Evolutionary conservation across 2,113 vertebrate species (phyloP).

Genomic region (Etia nguti): DNA sequence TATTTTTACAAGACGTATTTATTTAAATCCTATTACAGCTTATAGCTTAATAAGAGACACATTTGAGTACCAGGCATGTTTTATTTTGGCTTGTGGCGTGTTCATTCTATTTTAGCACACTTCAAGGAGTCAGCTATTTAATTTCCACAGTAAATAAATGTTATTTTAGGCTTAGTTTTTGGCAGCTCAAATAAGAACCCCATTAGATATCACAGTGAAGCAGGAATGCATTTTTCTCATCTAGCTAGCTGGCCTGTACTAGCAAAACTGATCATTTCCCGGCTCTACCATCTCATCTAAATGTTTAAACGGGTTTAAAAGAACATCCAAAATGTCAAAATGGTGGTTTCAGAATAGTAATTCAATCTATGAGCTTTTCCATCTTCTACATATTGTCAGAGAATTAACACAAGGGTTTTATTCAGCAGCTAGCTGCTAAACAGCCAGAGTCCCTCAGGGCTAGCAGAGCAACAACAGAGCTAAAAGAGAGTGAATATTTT

Average conservation of each 20-base stretch:
- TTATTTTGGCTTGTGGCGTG: not conserved
- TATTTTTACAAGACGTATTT: not conserved
- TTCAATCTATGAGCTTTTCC: not conserved
- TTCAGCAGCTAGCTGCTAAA: not conserved
- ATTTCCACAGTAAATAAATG: not conserved
- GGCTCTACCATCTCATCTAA: not conserved
- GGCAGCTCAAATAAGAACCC: not conserved
- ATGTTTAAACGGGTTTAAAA: not conserved
- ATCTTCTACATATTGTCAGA: not conserved
- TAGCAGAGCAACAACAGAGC: not conserved
- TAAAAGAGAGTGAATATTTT: not conserved
- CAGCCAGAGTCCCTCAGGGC: not conserved
- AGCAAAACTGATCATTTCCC: not conserved
- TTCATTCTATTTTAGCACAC: not conserved
- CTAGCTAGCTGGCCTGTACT: not conserved
- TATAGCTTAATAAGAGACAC: not conserved
- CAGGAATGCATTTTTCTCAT: not conserved
- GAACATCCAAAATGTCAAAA: not conserved
- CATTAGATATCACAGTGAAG: not conserved
- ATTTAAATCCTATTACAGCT: not conserved
- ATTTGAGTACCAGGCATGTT: not conserved
- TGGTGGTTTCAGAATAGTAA: not conserved
- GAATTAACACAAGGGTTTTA: not conserved
- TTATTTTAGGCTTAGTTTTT: not conserved
- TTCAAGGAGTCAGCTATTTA: not conserved